Percentiles rank a stretch among this genome's conserved stretches.
phyloP scores from a whole-genome alignment of 2,113 vertebrate genomes.

The Hypomesus transpacificus region DNA sequence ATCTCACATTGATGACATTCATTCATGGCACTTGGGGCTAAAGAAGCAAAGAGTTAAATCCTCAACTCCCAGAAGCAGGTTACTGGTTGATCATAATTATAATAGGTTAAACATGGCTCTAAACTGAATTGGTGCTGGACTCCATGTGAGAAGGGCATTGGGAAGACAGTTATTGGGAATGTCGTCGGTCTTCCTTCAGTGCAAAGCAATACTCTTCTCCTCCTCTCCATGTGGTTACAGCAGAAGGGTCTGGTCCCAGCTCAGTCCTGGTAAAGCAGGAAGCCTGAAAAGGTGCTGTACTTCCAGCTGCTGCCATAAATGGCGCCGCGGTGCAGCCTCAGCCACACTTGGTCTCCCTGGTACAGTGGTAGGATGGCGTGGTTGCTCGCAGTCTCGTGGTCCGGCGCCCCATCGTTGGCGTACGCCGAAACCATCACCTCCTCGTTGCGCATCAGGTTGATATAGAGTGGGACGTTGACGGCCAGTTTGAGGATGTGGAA shows the following conservation, averaged over 20 bases:
- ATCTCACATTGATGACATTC: too few species aligned
- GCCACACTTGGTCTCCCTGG: conserved; percentile 95
- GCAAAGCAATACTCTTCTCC: conserved; percentile 43
- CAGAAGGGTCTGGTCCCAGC: conserved; percentile 8
- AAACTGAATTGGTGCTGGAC: too few species aligned
- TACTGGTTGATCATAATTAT: too few species aligned
- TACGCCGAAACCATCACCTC: conserved; percentile 95
- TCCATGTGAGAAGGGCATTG: neutral
- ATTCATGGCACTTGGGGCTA: too few species aligned
- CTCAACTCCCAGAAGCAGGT: too few species aligned
- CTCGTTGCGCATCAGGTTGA: conserved; percentile 97
- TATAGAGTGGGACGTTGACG: conserved; percentile 91
- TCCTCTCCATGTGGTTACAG: neutral
- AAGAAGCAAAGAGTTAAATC: too few species aligned
- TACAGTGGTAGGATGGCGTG: conserved; percentile 91
- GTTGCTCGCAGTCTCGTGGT: conserved; percentile 96
- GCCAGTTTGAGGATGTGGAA: conserved; percentile 98
- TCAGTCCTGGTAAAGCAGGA: conserved; percentile 96
- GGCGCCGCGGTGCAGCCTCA: conserved; percentile 90
- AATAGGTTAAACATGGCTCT: too few species aligned
- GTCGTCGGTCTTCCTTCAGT: conserved; percentile 44
- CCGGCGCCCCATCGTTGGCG: conserved; percentile 94
- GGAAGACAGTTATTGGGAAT: conserved; percentile 6
- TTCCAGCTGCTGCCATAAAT: conserved; percentile 99
- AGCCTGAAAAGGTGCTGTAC: conserved; percentile 97